Base-by-base conservation (phyloP, 2,888 invertebrate species). In the Noctua comes region DNA sequence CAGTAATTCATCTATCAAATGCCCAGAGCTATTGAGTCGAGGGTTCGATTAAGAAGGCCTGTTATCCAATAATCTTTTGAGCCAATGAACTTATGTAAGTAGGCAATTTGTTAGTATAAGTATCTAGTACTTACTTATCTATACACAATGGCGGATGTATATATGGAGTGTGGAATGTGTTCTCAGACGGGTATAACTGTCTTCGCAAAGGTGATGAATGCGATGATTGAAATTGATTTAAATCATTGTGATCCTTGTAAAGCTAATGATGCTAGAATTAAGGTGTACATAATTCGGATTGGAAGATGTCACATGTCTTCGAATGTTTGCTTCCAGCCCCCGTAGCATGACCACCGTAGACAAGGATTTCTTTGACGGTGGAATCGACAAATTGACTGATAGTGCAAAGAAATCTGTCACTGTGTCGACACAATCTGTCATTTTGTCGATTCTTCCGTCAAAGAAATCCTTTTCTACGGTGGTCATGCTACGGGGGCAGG, bases 11-110 rank as follows among this genome's bases (percentile, higher is more conserved):
- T 68, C 59, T 48, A 70, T 65, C 64, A 48, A 68, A 24, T 71
- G 82, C 84, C 85, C 43, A 66, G 27, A 85, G 85, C 76, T 54
- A 85, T 85, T 43, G 66, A 71, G 18, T 72, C 75, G 64, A 73
- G 68, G 43, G 21, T 70, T 24, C 51, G 76, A 73, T 84, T 68
- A 68, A 18, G 71, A 31, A 73, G 51, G n/a, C 31, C 54, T 24
- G 40, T 73, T 80, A 76, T 84, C 80, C 77, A 72, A 82, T 51
- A 46, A 79, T 57, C n/a, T 74, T 6, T 48, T 31, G 13, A 80
- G 74, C 62, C 66, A 71, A 71, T 80, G n/a, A 64, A 84, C 76
- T 80, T 80, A 80, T 21, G 21, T 75, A 84, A 72, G 68, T 65
- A 75, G 24, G 16, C 59, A 65, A 75, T 75, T 69, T 75, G 57